A percentile compares a stretch with the other conserved stretches of the same genome.
phyloP scores from a whole-genome alignment of 2,888 invertebrate species.

The Hofmannophila pseudospretella region DNA sequence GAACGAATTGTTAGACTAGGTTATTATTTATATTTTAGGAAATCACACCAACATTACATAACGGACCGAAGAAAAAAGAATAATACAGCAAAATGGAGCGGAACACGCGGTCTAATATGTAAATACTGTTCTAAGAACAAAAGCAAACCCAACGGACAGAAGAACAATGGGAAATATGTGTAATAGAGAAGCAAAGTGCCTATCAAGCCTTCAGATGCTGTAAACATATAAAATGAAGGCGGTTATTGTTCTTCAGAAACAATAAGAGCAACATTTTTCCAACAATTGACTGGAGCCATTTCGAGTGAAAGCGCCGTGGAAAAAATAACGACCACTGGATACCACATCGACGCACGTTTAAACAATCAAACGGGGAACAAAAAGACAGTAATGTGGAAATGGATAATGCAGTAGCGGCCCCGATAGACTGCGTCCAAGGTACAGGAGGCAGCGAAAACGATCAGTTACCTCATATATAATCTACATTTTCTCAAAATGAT shows the following conservation, averaged over 20 bases:
- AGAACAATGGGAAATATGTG: conserved; percentile 50
- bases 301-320: conserved; percentile 66
- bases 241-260: conserved; percentile 73
- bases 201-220: conserved; percentile 68
- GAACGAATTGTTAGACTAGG: too few species aligned
- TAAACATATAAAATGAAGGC: conserved; percentile 73
- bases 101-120: conserved; percentile 11
- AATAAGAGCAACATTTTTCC: conserved; percentile 74
- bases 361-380: conserved; percentile 75
- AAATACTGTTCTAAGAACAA: conserved; percentile 29
- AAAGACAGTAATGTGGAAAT: conserved; percentile 74
- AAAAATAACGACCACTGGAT: conserved; percentile 67
- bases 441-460: conserved; percentile 9
- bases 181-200: conserved; percentile 64
- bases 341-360: conserved; percentile 75
- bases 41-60: conserved; percentile 1
- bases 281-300: conserved; percentile 72
- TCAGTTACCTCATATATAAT: conserved; percentile 9
- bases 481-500: too few species aligned
- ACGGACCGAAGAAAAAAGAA: conserved; percentile 8
- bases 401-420: conserved; percentile 60
- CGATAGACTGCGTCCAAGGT: conserved; percentile 11
- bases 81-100: conserved; percentile 8
- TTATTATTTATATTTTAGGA: too few species aligned
- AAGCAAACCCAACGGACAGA: conserved; percentile 29